Percentiles rank a stretch among this genome's conserved stretches.
Conservation (phyloP, 2,888 invertebrate species). For the Melipona beecheii region DNA sequence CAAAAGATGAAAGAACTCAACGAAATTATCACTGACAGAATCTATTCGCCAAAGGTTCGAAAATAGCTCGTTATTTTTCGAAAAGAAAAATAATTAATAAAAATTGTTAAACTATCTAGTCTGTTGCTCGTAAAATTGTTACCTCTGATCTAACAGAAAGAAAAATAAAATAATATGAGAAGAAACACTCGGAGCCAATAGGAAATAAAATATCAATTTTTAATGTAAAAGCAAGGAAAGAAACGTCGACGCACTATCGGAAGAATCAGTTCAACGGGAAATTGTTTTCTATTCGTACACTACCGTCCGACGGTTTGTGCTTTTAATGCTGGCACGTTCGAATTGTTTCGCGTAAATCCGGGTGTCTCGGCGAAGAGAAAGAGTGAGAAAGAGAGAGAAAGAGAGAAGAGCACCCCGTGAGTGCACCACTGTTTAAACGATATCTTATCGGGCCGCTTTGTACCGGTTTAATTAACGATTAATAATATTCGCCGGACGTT, state of each 20-base stretch:
- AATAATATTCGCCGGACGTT: constrained; percentile 57
- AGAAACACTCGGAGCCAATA: neutral
- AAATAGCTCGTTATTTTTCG: neutral
- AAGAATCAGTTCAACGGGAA: neutral
- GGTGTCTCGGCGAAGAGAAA: neutral
- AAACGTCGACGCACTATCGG: neutral
- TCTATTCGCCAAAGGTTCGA: too few relatives aligned
- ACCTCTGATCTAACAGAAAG: too few relatives aligned
- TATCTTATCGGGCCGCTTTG: constrained; percentile 61
- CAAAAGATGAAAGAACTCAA: neutral
- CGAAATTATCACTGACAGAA: neutral
- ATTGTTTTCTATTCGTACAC: neutral
- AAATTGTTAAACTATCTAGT: neutral
- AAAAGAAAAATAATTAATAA: neutral
- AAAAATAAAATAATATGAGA: too few relatives aligned
- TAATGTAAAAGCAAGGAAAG: neutral
- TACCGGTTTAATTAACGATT: constrained; percentile 63
- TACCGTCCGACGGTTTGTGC: neutral
- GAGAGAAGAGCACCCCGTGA: constrained; percentile 19
- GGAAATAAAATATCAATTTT: too few relatives aligned
- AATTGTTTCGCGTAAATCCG: constrained; percentile 6
- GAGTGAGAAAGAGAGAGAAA: neutral
- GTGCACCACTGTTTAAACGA: constrained; percentile 50
- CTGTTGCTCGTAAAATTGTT: too few relatives aligned
- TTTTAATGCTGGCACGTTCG: neutral